A percentile compares a stretch with the other conserved stretches of the same genome.
Conservation (phyloP, 2,797 vertebrate genomes). For the Kryptolebias ocellatus region DNA sequence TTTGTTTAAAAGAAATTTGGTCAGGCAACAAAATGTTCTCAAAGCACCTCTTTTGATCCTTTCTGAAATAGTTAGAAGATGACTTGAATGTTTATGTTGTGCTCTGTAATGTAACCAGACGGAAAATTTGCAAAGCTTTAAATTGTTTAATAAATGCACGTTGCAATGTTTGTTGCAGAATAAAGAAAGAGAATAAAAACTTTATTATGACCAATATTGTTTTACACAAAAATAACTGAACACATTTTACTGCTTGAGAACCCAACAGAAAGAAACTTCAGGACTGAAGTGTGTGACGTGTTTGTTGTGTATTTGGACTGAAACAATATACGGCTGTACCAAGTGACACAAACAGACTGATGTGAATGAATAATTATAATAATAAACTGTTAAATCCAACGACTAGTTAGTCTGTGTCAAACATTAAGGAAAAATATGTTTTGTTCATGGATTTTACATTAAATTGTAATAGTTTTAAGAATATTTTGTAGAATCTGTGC, state of each 20-base stretch:
- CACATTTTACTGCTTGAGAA: background rate
- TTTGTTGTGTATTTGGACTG: background rate
- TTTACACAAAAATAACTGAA: background rate
- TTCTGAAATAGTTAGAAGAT: background rate
- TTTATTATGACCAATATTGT: background rate
- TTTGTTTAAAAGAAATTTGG: background rate
- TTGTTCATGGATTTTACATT: too few species aligned
- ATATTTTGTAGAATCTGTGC: too few species aligned
- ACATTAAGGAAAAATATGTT: too few species aligned
- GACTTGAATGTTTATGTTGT: background rate
- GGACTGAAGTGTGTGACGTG: background rate
- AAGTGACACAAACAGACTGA: constrained; percentile 10
- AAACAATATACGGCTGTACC: background rate
- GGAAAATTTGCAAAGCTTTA: background rate
- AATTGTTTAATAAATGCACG: background rate
- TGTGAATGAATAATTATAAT: background rate
- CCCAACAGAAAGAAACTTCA: background rate
- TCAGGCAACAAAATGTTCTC: background rate
- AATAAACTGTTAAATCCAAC: background rate
- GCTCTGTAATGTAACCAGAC: background rate
- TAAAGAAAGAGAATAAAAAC: background rate
- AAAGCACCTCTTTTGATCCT: background rate
- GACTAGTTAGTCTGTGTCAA: background rate
- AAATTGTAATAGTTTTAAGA: too few species aligned
- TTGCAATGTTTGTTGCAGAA: background rate